Evolutionary conservation across 2,888 invertebrate species (phyloP), one percentile per base, ranked within the genome.

Genomic region (Nephrotoma appendiculata): DNA sequence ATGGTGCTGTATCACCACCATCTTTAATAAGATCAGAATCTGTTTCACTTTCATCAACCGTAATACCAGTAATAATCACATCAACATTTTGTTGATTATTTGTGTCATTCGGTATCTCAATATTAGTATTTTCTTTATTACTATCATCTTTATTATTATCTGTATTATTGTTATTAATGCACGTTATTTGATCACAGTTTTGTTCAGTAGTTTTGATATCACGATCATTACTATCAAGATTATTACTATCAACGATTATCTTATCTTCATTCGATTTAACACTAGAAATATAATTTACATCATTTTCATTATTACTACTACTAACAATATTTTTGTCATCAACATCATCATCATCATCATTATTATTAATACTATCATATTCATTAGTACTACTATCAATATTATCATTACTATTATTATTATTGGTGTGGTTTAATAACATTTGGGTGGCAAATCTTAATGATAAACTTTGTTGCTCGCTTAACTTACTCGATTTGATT

Each of bases 231-330:
- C n/a, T 48, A 86, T 71, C 83, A 44, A 12, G 42, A 44, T 86
- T 48, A n/a, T 83, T 86, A 85, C 11, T 84, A 52, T 87, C 87
- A 86, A 43, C 31, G 43, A 86, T 87, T 87, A n/a, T 43, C n/a
- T 86, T 87, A 86, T 41, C 45, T 87, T 87, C 83, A n/a, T 57
- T 19, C 9, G 83, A 15, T 84, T 57, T 44, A 11, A 84, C 44
- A 87, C 86, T 86, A 71, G 71, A 71, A 71, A 71, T 71, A 71
- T 71, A 71, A 48, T 19, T 48, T 86, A 83, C 86, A 83, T 83
- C 57, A 44, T 41, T 71, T 85, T 71, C 45, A 85, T 86, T 85
- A 41, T 41, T 83, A 83, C 19, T 83, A 57, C 31, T 57, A 86
- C 57, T 86, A 41, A 41, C 19, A 42, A 42, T 85, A 41, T 11